Base-by-base conservation (phyloP, 2,113 vertebrate genomes). In the Muntiacus reevesi region DNA sequence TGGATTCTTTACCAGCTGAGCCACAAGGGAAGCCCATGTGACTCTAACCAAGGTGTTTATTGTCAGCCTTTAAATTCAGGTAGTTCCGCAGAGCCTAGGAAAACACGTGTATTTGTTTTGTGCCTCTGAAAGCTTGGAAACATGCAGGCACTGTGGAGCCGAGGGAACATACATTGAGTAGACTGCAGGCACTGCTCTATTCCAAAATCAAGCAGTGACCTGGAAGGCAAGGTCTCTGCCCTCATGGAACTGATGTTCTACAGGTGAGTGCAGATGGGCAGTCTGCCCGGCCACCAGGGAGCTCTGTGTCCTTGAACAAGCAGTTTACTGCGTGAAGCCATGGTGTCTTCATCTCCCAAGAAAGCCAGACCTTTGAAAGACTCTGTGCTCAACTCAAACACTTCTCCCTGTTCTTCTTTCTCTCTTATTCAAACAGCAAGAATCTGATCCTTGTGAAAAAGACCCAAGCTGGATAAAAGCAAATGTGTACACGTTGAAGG, bases 371-470 rank as follows among this genome's bases (percentile, higher is more conserved):
- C 43, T 94, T 93, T 60, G 21, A 25, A 91, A 52, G 6, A 47
- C 76, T 98, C 84, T 33, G n/a, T 86, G 54, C 33, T 47, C 33
- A 52, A 27, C 57, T 83, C 28, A 71, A 5, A 71, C 43, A 19
- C 86, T 94, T 94, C 16, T 76, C 25, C 85, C 57, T 94, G 52
- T 94, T 94, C 36, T 27, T 87, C 33, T 87, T 94, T 71, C 23
- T 93, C 12, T 82, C n/a, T 91, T 50, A 89, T 89, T 93, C 60
- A 97, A 95, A 92, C 60, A 78, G 45, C 83, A 43, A 88, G 86
- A 86, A 92, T 93, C 55, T 91, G 45, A 57, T 90, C 17, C 6
- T 76, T 92, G 62, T 95, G 64, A 50, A 57, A 62, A 92, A 85
- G 93, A 47, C 43, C 59, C 82, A 67, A 25, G 50, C 28, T 86